Evolutionary conservation across 2,797 vertebrate genomes (phyloP), one percentile per base, ranked within the genome.

Genomic region (Lophotriccus pileatus): DNA sequence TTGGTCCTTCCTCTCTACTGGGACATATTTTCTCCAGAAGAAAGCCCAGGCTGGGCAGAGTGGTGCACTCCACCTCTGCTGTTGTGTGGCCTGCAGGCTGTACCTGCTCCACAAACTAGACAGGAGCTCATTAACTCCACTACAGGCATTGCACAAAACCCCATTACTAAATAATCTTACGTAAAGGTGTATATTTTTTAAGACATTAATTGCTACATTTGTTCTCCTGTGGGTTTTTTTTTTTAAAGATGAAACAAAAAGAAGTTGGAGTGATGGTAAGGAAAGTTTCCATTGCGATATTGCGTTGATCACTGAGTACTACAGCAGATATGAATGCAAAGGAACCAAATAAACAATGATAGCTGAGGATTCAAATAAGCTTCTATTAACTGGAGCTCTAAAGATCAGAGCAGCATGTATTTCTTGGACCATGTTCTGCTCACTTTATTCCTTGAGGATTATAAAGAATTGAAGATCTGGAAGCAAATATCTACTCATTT

Each of bases 401-500:
- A 94, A 95, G 96, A 94, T 95, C 90, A 95, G 85, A 95, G 91
- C 80, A 63, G 91, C 62, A 68, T 91, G 83, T 70, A 83, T 93
- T 90, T 78, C 84, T 92, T 93, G 91, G 84, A 93, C 77, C 30
- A 3, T 46, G 17, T 85, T 95, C 76, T 4, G 5, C 75, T 93
- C 84, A 32, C 36, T 70, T 85, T 96, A 95, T 94, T 95, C 94
- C 94, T 96, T 84, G 83, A 94, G 94, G 91, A 94, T 94, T 96
- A 85, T 93, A 95, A 95, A 91, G 93, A 85, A 63, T 52, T 22
- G 23, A 93, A 95, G 89, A 95, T 93, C 67, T 95, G 90, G 92
- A 96, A 95, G 94, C 91, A 96, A 78, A 87, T 80, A 25, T 87
- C 84, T 89, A 56, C 91, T 95, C 59, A 89, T 95, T 96, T 95